Evolutionary conservation across 2,888 invertebrate genomes (phyloP).

Genomic region (Azorinus chamasolen): DNA sequence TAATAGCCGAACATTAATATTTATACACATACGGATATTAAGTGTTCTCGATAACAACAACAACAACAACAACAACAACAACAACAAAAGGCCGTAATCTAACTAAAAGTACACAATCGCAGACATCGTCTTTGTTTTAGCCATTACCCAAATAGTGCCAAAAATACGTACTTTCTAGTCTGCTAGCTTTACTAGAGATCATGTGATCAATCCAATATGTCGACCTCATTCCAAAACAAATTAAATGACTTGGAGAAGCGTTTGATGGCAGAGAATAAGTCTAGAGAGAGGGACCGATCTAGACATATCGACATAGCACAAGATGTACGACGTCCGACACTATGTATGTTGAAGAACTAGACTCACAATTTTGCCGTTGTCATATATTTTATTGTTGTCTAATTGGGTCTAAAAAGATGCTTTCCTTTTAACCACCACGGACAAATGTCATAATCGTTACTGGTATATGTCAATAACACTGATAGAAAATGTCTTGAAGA

Average conservation of each 20-base stretch:
- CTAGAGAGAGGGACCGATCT: constrained; percentile 88
- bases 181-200: constrained; percentile 28
- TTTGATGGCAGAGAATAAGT: constrained; percentile 91
- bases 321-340: constrained; percentile 87
- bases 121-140: too few species aligned
- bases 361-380: not conserved
- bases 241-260: constrained; percentile 94
- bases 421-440: too few species aligned
- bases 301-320: constrained; percentile 75
- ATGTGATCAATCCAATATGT: constrained; percentile 78
- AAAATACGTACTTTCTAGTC: too few species aligned
- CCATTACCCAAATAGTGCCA: too few species aligned
- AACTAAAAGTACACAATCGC: too few species aligned
- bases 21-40: too few species aligned
- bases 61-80: too few species aligned
- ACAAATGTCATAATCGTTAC: too few species aligned
- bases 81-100: too few species aligned
- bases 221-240: constrained; percentile 91
- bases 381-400: not conserved
- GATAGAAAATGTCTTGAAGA: not conserved
- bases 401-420: too few species aligned
- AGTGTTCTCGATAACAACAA: too few species aligned
- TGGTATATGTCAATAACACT: not conserved
- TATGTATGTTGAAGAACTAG: constrained; percentile 86
- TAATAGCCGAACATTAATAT: too few species aligned